These are phyloP conservation scores for Leptodactylus fuscus DNA, from an alignment of 2,113 vertebrate species.

Conservation along the genomic window DNA sequence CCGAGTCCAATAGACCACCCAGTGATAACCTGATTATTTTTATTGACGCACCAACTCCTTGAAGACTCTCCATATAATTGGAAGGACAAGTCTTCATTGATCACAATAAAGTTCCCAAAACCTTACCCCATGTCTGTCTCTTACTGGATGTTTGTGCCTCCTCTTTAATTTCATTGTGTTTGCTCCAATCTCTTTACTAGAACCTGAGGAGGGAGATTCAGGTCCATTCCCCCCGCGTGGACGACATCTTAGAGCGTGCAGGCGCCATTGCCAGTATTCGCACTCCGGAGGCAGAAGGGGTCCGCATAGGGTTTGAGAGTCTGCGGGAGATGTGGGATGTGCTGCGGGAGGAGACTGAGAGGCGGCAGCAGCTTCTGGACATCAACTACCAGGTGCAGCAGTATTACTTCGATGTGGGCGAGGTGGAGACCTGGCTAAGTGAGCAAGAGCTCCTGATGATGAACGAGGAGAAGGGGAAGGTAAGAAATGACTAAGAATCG, in stretches of 20 bases:
- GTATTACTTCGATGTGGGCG: constrained; percentile 89
- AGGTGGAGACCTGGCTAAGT: constrained; percentile 93
- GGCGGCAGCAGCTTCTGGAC: constrained; percentile 83
- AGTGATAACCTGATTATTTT: no score
- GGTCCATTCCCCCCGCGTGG: constrained; percentile 79
- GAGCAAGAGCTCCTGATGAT: constrained; percentile 95
- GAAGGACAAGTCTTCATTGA: no score
- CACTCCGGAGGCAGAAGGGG: constrained; percentile 81
- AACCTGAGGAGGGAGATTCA: constrained; percentile 89
- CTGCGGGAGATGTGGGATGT: constrained; percentile 80
- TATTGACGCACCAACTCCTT: no score
- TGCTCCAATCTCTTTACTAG: no score
- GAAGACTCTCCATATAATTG: no score
- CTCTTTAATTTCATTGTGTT: no score
- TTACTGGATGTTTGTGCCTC: no score
- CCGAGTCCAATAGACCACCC: no score
- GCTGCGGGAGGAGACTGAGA: constrained; percentile 82
- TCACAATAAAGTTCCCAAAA: no score
- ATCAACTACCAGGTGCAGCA: constrained; percentile 92
- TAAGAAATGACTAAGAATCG: constrained; percentile 62
- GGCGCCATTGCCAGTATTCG: constrained; percentile 79
- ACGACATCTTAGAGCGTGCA: constrained; percentile 87
- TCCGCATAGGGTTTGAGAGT: constrained; percentile 78
- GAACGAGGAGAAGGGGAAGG: constrained; percentile 95
- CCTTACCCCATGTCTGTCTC: no score